Percentiles rank a stretch among this genome's conserved stretches.
phyloP scores from a whole-genome alignment of 1,140 invertebrate genomes.

The Drosophila pseudoobscura region DNA sequence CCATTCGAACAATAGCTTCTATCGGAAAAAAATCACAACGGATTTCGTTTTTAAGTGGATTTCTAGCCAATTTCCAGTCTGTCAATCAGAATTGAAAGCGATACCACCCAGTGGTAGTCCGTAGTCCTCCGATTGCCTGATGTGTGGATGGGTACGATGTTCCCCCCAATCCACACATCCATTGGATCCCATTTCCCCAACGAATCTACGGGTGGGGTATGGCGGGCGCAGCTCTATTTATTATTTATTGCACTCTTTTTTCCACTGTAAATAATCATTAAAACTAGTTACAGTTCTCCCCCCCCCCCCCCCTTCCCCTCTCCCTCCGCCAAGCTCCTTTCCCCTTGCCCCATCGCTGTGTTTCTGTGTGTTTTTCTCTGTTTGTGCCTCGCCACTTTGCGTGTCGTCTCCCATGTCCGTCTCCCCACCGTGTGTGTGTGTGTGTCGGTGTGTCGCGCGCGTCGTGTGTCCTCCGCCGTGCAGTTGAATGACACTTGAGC shows the following conservation, averaged over 20 bases:
- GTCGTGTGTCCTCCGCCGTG: slow-evolving; percentile 12
- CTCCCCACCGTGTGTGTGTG: too few species aligned
- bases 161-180: too few species aligned
- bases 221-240: slow-evolving; percentile 41
- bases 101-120: slow-evolving; percentile 26
- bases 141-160: background rate
- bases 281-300: slow-evolving; percentile 48
- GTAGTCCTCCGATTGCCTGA: background rate
- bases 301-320: background rate
- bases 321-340: too few species aligned
- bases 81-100: slow-evolving; percentile 45
- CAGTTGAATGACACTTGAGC: slow-evolving; percentile 60
- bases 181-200: too few species aligned
- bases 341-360: background rate
- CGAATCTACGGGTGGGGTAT: too few species aligned
- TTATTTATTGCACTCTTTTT: slow-evolving; percentile 65
- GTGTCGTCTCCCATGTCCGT: slow-evolving; percentile 14
- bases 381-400: slow-evolving; percentile 48
- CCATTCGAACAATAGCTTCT: too few species aligned
- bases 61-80: slow-evolving; percentile 34
- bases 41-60: slow-evolving; percentile 12
- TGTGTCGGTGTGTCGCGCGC: too few species aligned
- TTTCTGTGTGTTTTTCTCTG: slow-evolving; percentile 12
- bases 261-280: slow-evolving; percentile 78
- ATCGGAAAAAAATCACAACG: slow-evolving; percentile 5